Base-by-base conservation (phyloP, 2,888 invertebrate genomes). In the Timema cristinae region DNA sequence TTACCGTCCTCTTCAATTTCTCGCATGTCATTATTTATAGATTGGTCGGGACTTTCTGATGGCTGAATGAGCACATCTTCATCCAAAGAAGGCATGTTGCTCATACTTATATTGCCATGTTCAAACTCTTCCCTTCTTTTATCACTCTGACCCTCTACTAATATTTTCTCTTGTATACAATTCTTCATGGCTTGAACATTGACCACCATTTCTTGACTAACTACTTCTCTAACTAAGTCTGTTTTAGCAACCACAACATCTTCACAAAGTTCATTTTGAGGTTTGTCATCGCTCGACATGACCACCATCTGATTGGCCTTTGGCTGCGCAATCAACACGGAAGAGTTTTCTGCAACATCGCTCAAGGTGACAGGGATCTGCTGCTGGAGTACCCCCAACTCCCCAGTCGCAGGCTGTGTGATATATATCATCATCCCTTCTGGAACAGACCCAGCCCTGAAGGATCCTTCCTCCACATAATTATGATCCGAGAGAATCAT, bases 401-500 rank as follows among this genome's bases (percentile, higher is more conserved):
- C 63, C 63, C 32, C 63, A 47, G 68, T 69, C 16, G 63, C 68
- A 9, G 73, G 71, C 56, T 63, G 68, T 52, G 73, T 56, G 50
- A 73, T 73, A 10, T 71, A 68, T 50, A 71, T 71, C 73, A 73
- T 73, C 32, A 73, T 63, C 5, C 68, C 66, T 51, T 73, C 71
- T 32, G 32, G 32, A 32, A 32, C 32, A 32, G 32, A 32, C 32
- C 32, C 32, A n/a, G 59, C 72, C 54, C 50, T 61, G 49, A n/a
- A 67, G 54, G 63, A 70, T 59, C 69, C 69, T 8, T 67, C 73
- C 59, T 74, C 73, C 10, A 73, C 74, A 70, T 86, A 86, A 79
- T 85, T 87, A 75, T 86, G 84, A 76, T 88, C 86, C 75, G 85
- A 88, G 66, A 89, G 82, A 69, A 89, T 87, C 88, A 89, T 87